Percentiles rank a stretch among this genome's conserved stretches.
These are phyloP conservation scores for Diadophis punctatus DNA, from an alignment of 2,113 vertebrate species.

Conservation along the genomic window DNA sequence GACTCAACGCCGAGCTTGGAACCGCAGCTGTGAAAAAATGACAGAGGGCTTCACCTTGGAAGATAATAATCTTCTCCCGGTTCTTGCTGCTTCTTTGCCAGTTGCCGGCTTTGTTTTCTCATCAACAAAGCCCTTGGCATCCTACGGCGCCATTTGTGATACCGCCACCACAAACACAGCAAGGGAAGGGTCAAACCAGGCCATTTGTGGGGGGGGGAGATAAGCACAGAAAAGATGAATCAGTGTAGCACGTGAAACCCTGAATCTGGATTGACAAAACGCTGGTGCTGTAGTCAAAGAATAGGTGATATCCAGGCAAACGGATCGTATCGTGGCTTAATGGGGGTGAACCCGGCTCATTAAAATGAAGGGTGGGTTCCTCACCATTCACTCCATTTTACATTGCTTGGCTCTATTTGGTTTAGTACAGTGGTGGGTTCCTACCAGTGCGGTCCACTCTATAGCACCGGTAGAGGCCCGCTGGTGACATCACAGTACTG, in stretches of 20 bases:
- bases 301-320: neutral
- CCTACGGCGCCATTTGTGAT: neutral
- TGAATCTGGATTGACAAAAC: neutral
- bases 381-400: no score
- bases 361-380: no score
- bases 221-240: neutral
- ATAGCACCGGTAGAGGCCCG: no score
- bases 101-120: neutral
- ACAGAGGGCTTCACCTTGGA: conserved; percentile 38
- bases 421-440: no score
- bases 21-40: conserved; percentile 73
- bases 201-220: neutral
- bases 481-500: no score
- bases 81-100: neutral
- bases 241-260: neutral
- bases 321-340: neutral
- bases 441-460: no score
- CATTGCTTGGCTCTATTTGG: no score
- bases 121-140: conserved; percentile 16
- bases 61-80: conserved; percentile 45
- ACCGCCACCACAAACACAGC: neutral
- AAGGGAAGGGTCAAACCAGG: neutral
- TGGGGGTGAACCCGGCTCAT: neutral
- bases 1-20: conserved; percentile 66
- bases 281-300: neutral